Percentiles rank a stretch among this genome's conserved stretches.
Evolutionary conservation across 2,113 vertebrate genomes (phyloP).

Genomic region (Callipepla californica): DNA sequence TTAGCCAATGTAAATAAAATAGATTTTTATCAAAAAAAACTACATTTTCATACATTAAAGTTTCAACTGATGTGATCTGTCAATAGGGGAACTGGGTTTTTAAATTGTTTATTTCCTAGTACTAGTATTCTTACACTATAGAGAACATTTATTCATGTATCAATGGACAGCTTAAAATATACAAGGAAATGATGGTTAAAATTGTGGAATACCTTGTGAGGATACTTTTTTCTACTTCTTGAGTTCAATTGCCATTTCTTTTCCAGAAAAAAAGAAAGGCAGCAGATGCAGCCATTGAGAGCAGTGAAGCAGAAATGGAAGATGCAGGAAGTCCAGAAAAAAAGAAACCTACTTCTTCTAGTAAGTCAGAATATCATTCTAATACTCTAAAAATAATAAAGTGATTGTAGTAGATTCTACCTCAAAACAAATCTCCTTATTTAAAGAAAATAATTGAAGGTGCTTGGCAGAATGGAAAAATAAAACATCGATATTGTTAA

Average conservation of each 20-base stretch:
- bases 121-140: neutral
- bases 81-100: neutral
- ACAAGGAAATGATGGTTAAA: neutral
- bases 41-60: slow-evolving; percentile 17
- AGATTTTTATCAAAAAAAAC: neutral
- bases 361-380: slow-evolving; percentile 65
- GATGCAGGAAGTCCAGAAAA: slow-evolving; percentile 43
- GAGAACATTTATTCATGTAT: no score
- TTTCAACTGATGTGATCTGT: neutral
- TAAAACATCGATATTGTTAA: neutral
- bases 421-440: neutral
- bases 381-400: neutral
- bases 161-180: neutral
- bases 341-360: slow-evolving; percentile 16
- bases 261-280: slow-evolving; percentile 65
- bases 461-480: neutral
- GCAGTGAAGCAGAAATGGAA: slow-evolving; percentile 19
- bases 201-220: neutral
- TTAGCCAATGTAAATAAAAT: neutral
- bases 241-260: neutral
- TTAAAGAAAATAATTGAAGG: neutral
- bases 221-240: neutral
- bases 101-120: neutral
- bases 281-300: slow-evolving; percentile 38
- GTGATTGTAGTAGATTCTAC: neutral